A percentile compares a stretch with the other conserved stretches of the same genome.
These are phyloP conservation scores for Yoshiicerus persimilis DNA, from an alignment of 1,140 invertebrate species.

Conservation along the genomic window DNA sequence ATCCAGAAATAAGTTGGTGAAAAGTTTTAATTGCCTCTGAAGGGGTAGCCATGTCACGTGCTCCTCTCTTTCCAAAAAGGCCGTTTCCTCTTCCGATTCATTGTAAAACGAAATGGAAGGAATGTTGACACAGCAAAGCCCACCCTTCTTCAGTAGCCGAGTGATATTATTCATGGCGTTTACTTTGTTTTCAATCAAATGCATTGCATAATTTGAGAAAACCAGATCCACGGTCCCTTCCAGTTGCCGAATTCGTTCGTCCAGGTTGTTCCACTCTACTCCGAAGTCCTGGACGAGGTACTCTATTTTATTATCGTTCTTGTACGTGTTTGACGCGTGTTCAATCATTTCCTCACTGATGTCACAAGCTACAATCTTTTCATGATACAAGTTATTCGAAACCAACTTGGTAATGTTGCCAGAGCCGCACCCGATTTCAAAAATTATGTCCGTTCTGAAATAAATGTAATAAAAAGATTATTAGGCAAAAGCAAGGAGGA, in stretches of 20 bases:
- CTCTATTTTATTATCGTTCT: background rate
- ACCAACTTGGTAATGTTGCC: background rate
- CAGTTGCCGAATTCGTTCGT: background rate
- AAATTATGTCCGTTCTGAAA: too few species aligned
- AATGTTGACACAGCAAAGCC: background rate
- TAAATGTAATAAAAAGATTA: background rate
- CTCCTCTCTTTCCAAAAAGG: too few species aligned
- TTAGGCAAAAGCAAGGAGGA: too few species aligned
- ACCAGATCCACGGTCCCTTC: background rate
- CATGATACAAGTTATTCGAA: background rate
- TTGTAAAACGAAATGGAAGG: too few species aligned
- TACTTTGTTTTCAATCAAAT: background rate
- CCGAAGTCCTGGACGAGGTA: background rate
- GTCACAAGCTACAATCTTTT: background rate
- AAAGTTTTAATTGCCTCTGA: background rate
- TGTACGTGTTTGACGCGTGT: background rate
- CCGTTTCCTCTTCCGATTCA: too few species aligned
- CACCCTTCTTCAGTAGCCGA: background rate
- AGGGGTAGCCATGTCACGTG: too few species aligned
- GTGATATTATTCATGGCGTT: background rate
- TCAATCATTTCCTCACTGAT: background rate
- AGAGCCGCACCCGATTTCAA: conserved; percentile 22
- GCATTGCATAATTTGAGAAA: background rate
- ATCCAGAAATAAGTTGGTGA: background rate
- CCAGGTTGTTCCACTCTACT: background rate